Evolutionary conservation across 2,888 invertebrate species (phyloP), one percentile per base, ranked within the genome.

Genomic region (Cistogaster globosa): DNA sequence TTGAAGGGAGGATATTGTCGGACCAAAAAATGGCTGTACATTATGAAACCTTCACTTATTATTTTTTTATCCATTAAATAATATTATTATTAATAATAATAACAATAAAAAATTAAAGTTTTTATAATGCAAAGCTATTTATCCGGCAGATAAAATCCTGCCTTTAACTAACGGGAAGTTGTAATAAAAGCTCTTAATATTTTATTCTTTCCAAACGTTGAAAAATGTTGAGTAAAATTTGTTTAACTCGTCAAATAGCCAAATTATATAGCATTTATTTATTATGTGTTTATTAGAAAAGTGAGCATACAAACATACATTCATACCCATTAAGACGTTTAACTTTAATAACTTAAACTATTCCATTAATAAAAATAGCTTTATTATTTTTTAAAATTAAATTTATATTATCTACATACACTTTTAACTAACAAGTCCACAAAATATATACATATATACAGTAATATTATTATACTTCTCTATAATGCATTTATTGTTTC

Each of bases 181-280:
- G n/a, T n/a, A n/a, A n/a, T n/a, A n/a, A n/a, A n/a, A n/a, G n/a
- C n/a, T 26, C 4, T 26, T 26, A 26, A 26, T 26, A 26, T 26
- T 26, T 26, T 26, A 26, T 26, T 26, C 26, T 26, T 26, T 26
- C 26, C 26, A 26, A 26, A 26, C 26, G 26, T 26, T 26, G 26
- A 18, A 36, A 63, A 65, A 16, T 26, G 14, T 51, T 57, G 65
- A 51, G 9, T 53, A 1, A 11, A 32, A 75, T 60, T 42, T 26
- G 53, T 74, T 48, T 32, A 75, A 51, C 65, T 53, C 14, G 16
- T 65, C 45, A 53, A 45, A 78, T 68, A 77, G 77, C 81, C 81
- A 85, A 81, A 85, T 53, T 55, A 84, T 32, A 71, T 20, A 74
- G 84, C 84, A 81, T 84, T 84, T 84, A 84, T 57, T 55, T 71